phyloP scores from a whole-genome alignment of 1,140 invertebrate species.

The Stenopsyche tienmushanensis region DNA sequence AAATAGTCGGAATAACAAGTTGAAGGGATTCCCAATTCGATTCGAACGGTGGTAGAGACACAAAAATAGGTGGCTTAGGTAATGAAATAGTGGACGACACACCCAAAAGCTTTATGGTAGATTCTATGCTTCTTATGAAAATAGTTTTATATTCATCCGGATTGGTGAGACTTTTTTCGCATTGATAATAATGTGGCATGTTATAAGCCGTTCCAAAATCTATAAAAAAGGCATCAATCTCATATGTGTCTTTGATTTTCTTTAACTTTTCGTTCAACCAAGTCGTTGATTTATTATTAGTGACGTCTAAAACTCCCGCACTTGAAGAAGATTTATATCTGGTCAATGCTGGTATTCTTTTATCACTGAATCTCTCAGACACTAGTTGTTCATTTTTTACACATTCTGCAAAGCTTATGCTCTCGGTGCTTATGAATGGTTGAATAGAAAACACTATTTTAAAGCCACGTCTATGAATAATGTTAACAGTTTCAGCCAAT shows the following conservation, averaged over 20 bases:
- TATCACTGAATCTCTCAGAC: slow-evolving; percentile 69
- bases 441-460: slow-evolving; percentile 81
- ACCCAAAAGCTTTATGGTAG: slow-evolving; percentile 70
- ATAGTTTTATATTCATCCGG: slow-evolving; percentile 79
- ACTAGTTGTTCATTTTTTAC: slow-evolving; percentile 70
- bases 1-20: slow-evolving; percentile 78
- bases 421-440: slow-evolving; percentile 85
- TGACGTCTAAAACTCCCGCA: slow-evolving; percentile 81
- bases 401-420: slow-evolving; percentile 74
- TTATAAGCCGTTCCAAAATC: slow-evolving; percentile 87
- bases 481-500: slow-evolving; percentile 75
- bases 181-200: slow-evolving; percentile 82
- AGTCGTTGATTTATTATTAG: slow-evolving; percentile 72
- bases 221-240: slow-evolving; percentile 87
- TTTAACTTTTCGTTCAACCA: slow-evolving; percentile 80
- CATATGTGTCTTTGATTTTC: slow-evolving; percentile 67
- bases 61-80: slow-evolving; percentile 82
- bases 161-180: slow-evolving; percentile 69
- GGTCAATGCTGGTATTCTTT: slow-evolving; percentile 72
- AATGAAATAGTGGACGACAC: slow-evolving; percentile 79
- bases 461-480: slow-evolving; percentile 80
- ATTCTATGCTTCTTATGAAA: slow-evolving; percentile 67
- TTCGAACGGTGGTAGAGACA: slow-evolving; percentile 81
- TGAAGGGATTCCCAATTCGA: slow-evolving; percentile 88
- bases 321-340: slow-evolving; percentile 75